Base-by-base conservation (phyloP, 1,140 invertebrate species). In the Parasteatoda tepidariorum region DNA sequence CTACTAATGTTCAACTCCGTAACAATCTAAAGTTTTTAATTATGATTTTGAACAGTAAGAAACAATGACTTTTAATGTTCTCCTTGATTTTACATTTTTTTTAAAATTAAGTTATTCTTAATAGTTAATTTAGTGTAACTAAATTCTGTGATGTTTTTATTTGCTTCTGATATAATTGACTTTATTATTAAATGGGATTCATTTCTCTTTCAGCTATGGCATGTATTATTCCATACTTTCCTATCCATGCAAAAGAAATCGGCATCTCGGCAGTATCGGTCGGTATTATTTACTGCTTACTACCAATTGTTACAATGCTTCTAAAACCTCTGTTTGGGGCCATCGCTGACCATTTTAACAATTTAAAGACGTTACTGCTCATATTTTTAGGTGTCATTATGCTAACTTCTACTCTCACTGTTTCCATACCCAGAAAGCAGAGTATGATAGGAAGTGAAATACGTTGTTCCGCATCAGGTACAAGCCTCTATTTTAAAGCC, bases 201-300 rank as follows among this genome's bases (percentile, higher is more conserved):
- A 15, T 70, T 34, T 74, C 0, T 67, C 22, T 71, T 54, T 48
- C 28, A 85, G 84, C 74, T 70, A 71, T 89, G 61, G 88, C 88
- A 30, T 87, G 86, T 68, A 84, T 90, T 9, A 61, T 90, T 30
- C 89, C 89, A 18, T 90, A 88, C 84, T 85, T 90, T n/a, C 74
- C 88, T 5, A 76, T 89, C 1, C 88, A 87, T 84, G 88, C 87
- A 74, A 87, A 86, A 73, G 83, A 87, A 70, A 85, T 89, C 55
- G 87, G 87, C 33, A 85, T 89, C 9, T 86, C 88, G 2, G 82
- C 86, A 3, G 84, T 86, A 18, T 86, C 88, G 62, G 83, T 88
- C 9, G 88, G 88, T 13, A 83, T 89, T 7, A 87, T 89, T 34
- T 89, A 87, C 83, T 87, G 86, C 24, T 62, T 88, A 5, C 85